Conservation (phyloP, 2,113 vertebrate genomes). For the Bungarus multicinctus region DNA sequence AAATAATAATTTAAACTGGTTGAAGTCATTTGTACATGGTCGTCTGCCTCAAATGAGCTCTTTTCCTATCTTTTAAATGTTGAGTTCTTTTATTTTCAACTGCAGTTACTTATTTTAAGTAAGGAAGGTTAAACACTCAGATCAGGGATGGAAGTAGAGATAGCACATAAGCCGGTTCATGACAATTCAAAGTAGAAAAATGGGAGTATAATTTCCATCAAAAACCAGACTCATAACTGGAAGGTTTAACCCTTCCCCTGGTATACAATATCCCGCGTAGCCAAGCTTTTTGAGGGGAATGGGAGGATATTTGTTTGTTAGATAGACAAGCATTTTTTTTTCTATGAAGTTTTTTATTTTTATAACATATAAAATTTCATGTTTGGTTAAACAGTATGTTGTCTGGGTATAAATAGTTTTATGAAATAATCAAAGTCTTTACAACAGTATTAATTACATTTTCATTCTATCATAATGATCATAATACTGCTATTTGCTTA, state of each 20-base stretch:
- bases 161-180: not conserved
- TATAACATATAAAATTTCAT: no score
- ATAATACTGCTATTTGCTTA: no score
- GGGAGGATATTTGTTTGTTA: not conserved
- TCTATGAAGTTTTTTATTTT: no score
- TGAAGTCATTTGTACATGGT: not conserved
- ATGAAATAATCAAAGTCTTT: no score
- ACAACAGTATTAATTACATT: no score
- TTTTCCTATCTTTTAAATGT: not conserved
- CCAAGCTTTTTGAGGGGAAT: not conserved
- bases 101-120: not conserved
- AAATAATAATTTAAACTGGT: not conserved
- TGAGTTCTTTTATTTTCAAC: not conserved
- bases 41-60: not conserved
- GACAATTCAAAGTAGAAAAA: not conserved
- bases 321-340: not conserved
- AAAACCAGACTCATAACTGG: no score
- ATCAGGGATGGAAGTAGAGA: not conserved
- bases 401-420: no score
- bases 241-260: not conserved
- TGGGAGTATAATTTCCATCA: not conserved
- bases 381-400: no score
- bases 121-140: not conserved
- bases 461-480: no score
- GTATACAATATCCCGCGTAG: not conserved